A percentile compares a stretch with the other conserved stretches of the same genome.
These are phyloP conservation scores for Stichopus horrens DNA, from an alignment of 53 echinoderm and acorn worm genomes.

Conservation along the genomic window DNA sequence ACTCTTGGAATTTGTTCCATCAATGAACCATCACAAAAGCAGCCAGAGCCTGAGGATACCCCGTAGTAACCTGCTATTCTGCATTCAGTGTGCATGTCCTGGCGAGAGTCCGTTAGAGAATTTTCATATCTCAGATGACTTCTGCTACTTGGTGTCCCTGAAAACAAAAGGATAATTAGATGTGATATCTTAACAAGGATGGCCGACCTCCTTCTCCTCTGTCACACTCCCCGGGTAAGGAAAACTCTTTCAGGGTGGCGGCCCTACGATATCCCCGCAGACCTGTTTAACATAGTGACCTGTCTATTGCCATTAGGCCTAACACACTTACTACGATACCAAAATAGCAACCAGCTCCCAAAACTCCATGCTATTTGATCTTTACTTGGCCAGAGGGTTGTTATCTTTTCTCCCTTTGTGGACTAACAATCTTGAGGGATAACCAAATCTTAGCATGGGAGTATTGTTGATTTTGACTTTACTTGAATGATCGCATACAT, in stretches of 20 bases:
- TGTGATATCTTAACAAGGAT: constrained; percentile 16
- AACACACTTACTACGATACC: constrained; percentile 22
- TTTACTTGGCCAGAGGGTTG: constrained; percentile 23
- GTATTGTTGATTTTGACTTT: constrained; percentile 39
- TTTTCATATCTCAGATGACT: too few species aligned
- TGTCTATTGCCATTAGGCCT: constrained; percentile 32
- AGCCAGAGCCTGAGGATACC: too few species aligned
- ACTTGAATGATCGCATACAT: not conserved
- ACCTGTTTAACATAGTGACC: constrained; percentile 15
- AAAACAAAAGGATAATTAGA: constrained; percentile 38
- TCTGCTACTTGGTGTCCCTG: not conserved
- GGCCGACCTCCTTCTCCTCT: not conserved
- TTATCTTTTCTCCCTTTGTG: constrained; percentile 31
- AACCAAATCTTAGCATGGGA: constrained; percentile 1
- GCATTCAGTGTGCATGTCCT: too few species aligned
- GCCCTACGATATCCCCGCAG: not conserved
- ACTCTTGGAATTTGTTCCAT: too few species aligned
- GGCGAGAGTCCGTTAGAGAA: not conserved
- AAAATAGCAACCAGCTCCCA: constrained; percentile 26
- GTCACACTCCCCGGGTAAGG: not conserved
- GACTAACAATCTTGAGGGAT: constrained; percentile 30
- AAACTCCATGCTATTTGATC: constrained; percentile 18
- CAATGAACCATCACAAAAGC: too few species aligned
- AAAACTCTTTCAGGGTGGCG: not conserved
- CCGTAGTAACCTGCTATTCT: too few species aligned